Conservation (phyloP, 2,888 invertebrate species). For the Parnassius orleans region DNA sequence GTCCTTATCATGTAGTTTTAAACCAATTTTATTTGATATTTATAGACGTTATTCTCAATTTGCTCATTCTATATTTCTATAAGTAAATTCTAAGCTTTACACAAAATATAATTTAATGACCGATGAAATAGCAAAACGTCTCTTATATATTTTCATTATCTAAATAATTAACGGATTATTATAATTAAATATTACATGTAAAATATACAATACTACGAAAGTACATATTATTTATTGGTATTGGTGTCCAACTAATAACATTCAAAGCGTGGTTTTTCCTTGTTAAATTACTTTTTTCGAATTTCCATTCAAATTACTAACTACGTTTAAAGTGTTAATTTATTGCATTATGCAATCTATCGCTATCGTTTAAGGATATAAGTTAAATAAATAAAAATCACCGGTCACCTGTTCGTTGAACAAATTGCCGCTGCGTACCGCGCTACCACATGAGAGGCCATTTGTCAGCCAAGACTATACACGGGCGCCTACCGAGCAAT, state of each 20-base stretch:
- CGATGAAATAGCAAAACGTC: too few species aligned
- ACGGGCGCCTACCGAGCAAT: slow-evolving; percentile 79
- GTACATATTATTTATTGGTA: too few species aligned
- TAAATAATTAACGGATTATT: too few species aligned
- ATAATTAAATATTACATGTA: too few species aligned
- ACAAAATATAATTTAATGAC: too few species aligned
- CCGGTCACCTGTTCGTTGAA: slow-evolving; percentile 67
- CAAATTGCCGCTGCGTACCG: slow-evolving; percentile 60
- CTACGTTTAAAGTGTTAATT: slow-evolving; percentile 19
- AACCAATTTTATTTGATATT: neutral
- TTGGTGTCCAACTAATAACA: too few species aligned
- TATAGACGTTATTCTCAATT: too few species aligned
- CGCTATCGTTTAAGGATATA: slow-evolving; percentile 17
- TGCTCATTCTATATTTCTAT: neutral
- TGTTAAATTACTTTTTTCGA: slow-evolving; percentile 10
- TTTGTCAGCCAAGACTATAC: slow-evolving; percentile 70
- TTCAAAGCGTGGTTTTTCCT: too few species aligned
- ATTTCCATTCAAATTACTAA: slow-evolving; percentile 20
- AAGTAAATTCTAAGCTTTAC: neutral
- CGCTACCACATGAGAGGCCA: slow-evolving; percentile 67
- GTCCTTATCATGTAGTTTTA: neutral
- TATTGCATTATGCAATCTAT: slow-evolving; percentile 15
- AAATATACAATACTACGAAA: too few species aligned
- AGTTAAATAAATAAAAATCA: slow-evolving; percentile 46
- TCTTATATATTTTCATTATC: too few species aligned